These are phyloP conservation scores for Protosalanx chinensis DNA, from an alignment of 2,797 vertebrate genomes.

Conservation along the genomic window DNA sequence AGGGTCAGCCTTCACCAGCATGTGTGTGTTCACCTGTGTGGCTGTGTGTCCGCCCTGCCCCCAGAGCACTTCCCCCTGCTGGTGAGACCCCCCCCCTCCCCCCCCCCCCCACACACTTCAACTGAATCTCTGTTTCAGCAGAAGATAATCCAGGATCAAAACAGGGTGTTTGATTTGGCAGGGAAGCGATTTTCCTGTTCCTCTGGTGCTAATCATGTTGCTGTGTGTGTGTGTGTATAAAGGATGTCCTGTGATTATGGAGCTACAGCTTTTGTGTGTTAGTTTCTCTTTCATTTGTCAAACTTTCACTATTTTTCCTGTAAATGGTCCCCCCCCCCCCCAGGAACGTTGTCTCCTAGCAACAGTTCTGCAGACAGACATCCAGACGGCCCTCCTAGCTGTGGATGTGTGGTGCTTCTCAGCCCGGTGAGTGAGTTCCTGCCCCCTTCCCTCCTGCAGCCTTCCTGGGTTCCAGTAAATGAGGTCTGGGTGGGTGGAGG, in stretches of 20 bases:
- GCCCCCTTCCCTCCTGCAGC: background rate
- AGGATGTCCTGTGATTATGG: conserved; percentile 35
- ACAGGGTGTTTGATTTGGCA: background rate
- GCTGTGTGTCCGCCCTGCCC: conserved; percentile 78
- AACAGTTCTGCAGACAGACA: conserved; percentile 79
- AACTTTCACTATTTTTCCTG: background rate
- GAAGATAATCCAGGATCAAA: background rate
- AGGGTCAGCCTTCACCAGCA: conserved; percentile 84
- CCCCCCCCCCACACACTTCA: background rate
- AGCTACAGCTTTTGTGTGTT: background rate
- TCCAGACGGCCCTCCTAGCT: conserved; percentile 81
- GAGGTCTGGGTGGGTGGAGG: background rate
- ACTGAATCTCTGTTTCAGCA: background rate
- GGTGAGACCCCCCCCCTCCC: conserved; percentile 69
- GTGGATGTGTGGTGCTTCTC: conserved; percentile 92
- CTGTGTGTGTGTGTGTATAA: too few species aligned
- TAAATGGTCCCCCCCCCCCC: background rate
- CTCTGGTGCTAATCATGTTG: background rate
- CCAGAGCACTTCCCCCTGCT: conserved; percentile 75
- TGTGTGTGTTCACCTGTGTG: conserved; percentile 83
- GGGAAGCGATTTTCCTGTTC: background rate
- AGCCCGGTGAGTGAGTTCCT: conserved; percentile 75
- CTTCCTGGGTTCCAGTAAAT: background rate
- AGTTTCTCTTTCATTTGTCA: conserved; percentile 36
- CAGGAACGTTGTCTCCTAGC: conserved; percentile 82